phyloP scores from a whole-genome alignment of 1,140 invertebrate species.

The Sitophilus oryzae region DNA sequence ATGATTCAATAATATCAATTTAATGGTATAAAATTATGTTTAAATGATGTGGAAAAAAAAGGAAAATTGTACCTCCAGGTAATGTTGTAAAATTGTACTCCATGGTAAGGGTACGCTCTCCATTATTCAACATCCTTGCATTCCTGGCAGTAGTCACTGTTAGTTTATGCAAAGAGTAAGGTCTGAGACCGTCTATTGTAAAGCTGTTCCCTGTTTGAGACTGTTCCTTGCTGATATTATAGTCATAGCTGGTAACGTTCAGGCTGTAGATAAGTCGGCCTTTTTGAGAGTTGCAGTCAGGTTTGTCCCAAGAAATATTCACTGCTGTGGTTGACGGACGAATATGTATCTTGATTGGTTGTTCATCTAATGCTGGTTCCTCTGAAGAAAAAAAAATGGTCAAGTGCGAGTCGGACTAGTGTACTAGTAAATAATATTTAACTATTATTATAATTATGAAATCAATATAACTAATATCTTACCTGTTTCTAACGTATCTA shows the following conservation, averaged over 20 bases:
- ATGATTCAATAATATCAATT: no score
- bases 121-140: slow-evolving; percentile 18
- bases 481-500: slow-evolving; percentile 29
- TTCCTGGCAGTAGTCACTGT: slow-evolving; percentile 27
- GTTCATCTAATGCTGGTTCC: slow-evolving; percentile 26
- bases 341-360: slow-evolving; percentile 28
- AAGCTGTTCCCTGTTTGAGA: slow-evolving; percentile 19
- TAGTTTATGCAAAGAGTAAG: slow-evolving; percentile 26
- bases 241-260: slow-evolving; percentile 15
- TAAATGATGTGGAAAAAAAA: no score
- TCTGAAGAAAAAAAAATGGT: no score
- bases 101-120: slow-evolving; percentile 9
- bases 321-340: slow-evolving; percentile 18
- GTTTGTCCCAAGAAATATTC: slow-evolving; percentile 31
- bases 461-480: slow-evolving; percentile 9
- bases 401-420: no score
- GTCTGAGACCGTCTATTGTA: slow-evolving; percentile 24
- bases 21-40: no score
- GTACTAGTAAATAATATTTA: no score
- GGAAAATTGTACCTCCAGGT: slow-evolving; percentile 32
- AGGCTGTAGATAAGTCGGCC: slow-evolving; percentile 30
- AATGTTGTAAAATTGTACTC: slow-evolving; percentile 26
- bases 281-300: slow-evolving; percentile 23
- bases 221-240: slow-evolving; percentile 16
- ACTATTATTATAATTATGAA: slow-evolving; percentile 1